These are phyloP conservation scores for Alces alces DNA, from an alignment of 2,113 vertebrate genomes.

Conservation along the genomic window DNA sequence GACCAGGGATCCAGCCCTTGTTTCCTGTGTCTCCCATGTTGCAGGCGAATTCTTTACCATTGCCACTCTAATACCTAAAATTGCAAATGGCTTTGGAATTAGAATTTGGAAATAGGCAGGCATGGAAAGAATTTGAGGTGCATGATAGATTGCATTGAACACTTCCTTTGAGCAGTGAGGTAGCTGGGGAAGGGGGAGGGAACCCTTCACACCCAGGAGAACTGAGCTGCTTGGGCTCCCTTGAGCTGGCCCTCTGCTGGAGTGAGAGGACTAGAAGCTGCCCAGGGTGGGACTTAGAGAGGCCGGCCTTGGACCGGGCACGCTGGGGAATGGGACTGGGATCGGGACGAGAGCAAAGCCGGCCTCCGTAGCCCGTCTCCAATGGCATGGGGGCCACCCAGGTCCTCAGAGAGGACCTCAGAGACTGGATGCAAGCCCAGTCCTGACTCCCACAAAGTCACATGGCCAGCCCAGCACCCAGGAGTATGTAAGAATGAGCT, in stretches of 20 bases:
- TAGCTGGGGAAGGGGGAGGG: background rate
- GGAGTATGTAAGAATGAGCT: background rate
- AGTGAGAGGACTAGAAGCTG: background rate
- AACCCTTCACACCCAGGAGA: background rate
- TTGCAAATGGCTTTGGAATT: background rate
- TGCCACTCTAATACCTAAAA: background rate
- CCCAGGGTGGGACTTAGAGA: background rate
- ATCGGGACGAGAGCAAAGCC: background rate
- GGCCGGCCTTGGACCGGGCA: background rate
- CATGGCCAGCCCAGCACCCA: background rate
- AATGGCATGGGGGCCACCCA: background rate
- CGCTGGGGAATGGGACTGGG: background rate
- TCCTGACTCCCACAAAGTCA: background rate
- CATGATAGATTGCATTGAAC: background rate
- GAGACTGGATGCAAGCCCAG: background rate
- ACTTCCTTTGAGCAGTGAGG: background rate
- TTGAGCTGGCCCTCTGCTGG: background rate
- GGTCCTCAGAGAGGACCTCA: background rate
- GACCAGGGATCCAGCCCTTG: background rate
- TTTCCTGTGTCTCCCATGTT: background rate
- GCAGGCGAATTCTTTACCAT: background rate
- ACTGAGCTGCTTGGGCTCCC: background rate
- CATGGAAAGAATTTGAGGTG: background rate
- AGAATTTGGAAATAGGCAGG: background rate
- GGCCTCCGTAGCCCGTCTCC: background rate